These are phyloP conservation scores for Cotesia typhae DNA, from an alignment of 1,140 invertebrate species.

Conservation along the genomic window DNA sequence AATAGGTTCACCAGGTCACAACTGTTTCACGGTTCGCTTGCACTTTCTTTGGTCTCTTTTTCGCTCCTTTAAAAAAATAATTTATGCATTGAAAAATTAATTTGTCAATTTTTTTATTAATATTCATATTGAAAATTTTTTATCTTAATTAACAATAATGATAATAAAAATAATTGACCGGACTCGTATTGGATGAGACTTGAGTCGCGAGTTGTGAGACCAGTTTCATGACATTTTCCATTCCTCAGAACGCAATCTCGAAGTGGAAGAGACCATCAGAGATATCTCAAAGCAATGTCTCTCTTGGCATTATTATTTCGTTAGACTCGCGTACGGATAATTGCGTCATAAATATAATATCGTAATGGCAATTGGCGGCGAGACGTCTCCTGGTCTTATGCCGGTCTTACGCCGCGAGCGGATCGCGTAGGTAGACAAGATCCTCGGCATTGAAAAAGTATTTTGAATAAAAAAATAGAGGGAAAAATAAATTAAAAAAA, in stretches of 20 bases:
- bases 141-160: too few relatives aligned
- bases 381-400: slow-evolving; percentile 29
- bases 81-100: too few relatives aligned
- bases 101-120: too few relatives aligned
- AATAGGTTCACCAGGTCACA: slow-evolving; percentile 29
- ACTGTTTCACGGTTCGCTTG: slow-evolving; percentile 4
- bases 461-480: slow-evolving; percentile 3
- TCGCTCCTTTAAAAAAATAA: not conserved
- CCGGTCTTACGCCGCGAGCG: slow-evolving; percentile 28
- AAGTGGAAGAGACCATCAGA: not conserved
- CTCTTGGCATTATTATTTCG: slow-evolving; percentile 41
- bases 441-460: slow-evolving; percentile 18
- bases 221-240: slow-evolving; percentile 14
- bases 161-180: too few relatives aligned
- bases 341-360: slow-evolving; percentile 51
- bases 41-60: slow-evolving; percentile 24
- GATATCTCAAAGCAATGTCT: not conserved
- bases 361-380: slow-evolving; percentile 42
- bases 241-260: not conserved
- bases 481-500: slow-evolving; percentile 9
- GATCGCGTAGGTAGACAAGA: slow-evolving; percentile 34
- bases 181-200: too few relatives aligned
- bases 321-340: slow-evolving; percentile 38
- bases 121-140: too few relatives aligned
- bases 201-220: slow-evolving; percentile 4